A percentile compares a stretch with the other conserved stretches of the same genome.
phyloP scores from a whole-genome alignment of 2,888 invertebrate species.

The Macrosiphum euphorbiae region DNA sequence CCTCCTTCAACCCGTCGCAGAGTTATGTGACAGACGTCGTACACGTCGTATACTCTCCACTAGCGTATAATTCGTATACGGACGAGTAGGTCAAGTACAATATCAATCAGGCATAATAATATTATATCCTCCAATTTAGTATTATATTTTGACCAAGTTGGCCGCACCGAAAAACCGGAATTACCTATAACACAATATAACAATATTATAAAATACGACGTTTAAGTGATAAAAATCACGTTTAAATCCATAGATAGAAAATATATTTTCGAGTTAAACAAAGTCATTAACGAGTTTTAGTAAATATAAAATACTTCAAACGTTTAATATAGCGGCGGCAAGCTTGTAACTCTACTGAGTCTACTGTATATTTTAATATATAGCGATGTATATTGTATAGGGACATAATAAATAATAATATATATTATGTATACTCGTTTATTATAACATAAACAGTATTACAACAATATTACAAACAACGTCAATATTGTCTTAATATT shows the following conservation, averaged over 20 bases:
- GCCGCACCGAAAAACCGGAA: background rate
- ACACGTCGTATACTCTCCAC: background rate
- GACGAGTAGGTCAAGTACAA: background rate
- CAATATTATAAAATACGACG: background rate
- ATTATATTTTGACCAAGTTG: background rate
- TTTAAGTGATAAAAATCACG: background rate
- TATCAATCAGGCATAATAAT: background rate
- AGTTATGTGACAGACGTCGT: background rate
- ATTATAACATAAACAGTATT: no score
- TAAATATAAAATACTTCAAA: background rate
- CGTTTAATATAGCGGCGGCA: no score
- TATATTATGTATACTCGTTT: background rate
- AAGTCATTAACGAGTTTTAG: background rate
- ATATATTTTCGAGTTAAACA: background rate
- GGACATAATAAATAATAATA: no score
- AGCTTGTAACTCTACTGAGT: background rate
- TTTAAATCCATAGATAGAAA: background rate
- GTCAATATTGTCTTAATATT: background rate
- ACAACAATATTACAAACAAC: no score
- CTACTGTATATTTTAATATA: background rate
- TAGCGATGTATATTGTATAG: background rate
- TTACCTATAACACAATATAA: background rate
- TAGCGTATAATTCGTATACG: background rate
- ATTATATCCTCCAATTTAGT: background rate
- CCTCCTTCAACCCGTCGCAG: background rate